Conservation (phyloP, 92 coral and sea anemone genomes). For the Siderastrea radians region DNA sequence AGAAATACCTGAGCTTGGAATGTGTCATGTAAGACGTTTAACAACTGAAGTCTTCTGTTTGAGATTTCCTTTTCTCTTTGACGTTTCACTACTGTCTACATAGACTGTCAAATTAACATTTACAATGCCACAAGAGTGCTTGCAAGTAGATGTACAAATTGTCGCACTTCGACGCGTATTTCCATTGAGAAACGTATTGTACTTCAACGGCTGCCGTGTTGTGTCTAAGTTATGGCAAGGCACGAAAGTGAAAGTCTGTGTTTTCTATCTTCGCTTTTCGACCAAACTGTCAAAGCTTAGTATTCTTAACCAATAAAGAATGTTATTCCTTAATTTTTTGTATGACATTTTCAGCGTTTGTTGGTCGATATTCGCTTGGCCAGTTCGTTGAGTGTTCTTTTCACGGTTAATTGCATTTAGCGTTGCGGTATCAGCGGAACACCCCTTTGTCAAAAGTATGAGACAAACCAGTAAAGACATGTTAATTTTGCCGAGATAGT, state of each 20-base stretch:
- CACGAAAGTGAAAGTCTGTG: slow-evolving; percentile 8
- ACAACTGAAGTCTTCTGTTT: slow-evolving; percentile 7
- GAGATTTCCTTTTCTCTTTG: background rate
- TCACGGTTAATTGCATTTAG: slow-evolving; percentile 3
- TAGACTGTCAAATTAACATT: background rate
- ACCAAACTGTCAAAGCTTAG: background rate
- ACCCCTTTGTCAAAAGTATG: background rate
- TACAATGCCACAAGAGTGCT: background rate
- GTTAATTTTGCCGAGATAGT: background rate
- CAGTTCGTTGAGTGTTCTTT: background rate
- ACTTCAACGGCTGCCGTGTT: background rate
- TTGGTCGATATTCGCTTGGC: slow-evolving; percentile 1
- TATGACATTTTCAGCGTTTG: background rate
- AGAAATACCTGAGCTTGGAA: slow-evolving; percentile 9
- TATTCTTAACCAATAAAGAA: background rate
- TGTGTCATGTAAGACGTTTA: slow-evolving; percentile 20
- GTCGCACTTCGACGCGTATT: background rate
- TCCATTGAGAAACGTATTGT: background rate
- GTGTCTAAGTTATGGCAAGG: background rate
- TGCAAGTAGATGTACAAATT: background rate
- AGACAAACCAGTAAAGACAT: background rate
- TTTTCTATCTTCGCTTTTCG: background rate
- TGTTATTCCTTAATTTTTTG: background rate
- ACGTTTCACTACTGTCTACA: background rate
- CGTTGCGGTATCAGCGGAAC: background rate